A percentile compares a stretch with the other conserved stretches of the same genome.
These are phyloP conservation scores for Lanius ludovicianus DNA, from an alignment of 2,113 vertebrate genomes.

Conservation along the genomic window DNA sequence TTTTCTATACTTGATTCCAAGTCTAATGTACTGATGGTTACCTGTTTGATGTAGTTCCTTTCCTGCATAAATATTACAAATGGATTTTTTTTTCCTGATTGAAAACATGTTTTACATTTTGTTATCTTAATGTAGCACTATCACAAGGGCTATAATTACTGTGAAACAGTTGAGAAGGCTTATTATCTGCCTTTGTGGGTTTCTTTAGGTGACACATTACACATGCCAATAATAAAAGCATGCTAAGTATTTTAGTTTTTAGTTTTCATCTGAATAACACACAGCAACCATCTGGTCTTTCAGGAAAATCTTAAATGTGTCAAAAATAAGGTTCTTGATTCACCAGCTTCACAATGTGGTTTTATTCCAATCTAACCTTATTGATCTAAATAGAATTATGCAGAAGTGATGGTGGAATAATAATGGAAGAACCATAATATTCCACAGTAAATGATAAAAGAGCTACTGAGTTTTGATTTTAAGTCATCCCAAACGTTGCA, in stretches of 20 bases:
- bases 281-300: constrained; percentile 54
- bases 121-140: constrained; percentile 51
- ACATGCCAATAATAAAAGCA: constrained; percentile 35
- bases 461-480: neutral
- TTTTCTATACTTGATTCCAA: neutral
- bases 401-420: neutral
- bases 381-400: constrained; percentile 11
- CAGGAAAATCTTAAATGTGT: constrained; percentile 54
- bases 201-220: constrained; percentile 48
- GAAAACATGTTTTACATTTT: neutral
- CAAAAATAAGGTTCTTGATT: constrained; percentile 45
- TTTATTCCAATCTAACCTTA: neutral
- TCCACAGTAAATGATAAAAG: neutral
- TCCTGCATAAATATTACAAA: neutral
- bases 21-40: neutral
- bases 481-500: neutral
- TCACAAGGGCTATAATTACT: constrained; percentile 43
- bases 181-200: constrained; percentile 30
- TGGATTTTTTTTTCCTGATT: neutral
- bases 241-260: constrained; percentile 24
- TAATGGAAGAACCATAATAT: neutral
- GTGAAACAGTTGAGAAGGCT: constrained; percentile 42
- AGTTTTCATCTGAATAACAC: constrained; percentile 55
- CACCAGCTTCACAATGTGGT: neutral
- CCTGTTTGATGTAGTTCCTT: neutral